Evolutionary conservation across 1,140 invertebrate species (phyloP).

Genomic region (Panagrolaimus sp.): DNA sequence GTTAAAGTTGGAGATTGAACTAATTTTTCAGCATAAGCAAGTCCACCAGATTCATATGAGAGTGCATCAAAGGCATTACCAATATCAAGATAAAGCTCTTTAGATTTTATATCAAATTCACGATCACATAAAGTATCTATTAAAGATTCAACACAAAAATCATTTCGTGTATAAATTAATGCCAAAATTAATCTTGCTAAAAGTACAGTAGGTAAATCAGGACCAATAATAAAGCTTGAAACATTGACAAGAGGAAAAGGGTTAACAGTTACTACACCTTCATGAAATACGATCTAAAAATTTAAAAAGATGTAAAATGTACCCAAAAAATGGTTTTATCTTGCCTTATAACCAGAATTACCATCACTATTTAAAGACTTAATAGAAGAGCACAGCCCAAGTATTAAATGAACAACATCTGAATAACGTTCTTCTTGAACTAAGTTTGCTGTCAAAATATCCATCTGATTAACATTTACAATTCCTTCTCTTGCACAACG

Average conservation of each 20-base stretch:
- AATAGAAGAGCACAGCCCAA: constrained; percentile 34
- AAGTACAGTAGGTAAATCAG: constrained; percentile 30
- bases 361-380: constrained; percentile 27
- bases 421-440: constrained; percentile 29
- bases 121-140: constrained; percentile 34
- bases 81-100: constrained; percentile 39
- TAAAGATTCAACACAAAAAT: constrained; percentile 31
- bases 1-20: constrained; percentile 20
- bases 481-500: constrained; percentile 35
- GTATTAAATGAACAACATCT: constrained; percentile 44
- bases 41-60: constrained; percentile 6
- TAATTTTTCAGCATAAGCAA: constrained; percentile 24
- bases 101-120: constrained; percentile 29
- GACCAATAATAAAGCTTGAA: constrained; percentile 23
- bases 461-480: constrained; percentile 34
- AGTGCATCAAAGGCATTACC: constrained; percentile 31
- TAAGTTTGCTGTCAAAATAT: constrained; percentile 29
- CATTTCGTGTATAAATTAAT: constrained; percentile 26
- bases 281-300: no score
- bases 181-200: constrained; percentile 34
- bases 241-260: constrained; percentile 34
- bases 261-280: constrained; percentile 24
- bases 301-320: no score
- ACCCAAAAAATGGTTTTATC: no score
- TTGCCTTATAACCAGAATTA: constrained; percentile 24